Percentiles rank a stretch among this genome's conserved stretches.
Conservation (phyloP, 2,113 vertebrate species). For the Phainopepla nitens region DNA sequence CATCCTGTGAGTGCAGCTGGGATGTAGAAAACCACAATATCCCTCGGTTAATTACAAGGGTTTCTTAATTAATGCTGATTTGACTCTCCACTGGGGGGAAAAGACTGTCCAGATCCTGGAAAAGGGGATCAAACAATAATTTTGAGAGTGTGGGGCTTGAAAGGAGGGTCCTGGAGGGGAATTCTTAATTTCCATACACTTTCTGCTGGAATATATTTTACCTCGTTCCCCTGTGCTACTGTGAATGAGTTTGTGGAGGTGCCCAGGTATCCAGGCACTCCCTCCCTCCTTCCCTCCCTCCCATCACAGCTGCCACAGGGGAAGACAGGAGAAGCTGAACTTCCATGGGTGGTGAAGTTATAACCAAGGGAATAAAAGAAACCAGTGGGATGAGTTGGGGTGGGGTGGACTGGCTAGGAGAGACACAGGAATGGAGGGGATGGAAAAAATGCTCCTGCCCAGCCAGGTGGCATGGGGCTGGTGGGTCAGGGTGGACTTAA, state of each 20-base stretch:
- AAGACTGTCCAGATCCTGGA: neutral
- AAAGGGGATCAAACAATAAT: neutral
- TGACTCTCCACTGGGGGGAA: too few relatives aligned
- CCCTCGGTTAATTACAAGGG: neutral
- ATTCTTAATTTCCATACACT: neutral
- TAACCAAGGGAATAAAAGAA: neutral
- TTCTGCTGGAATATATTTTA: neutral
- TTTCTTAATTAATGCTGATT: neutral
- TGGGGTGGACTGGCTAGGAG: neutral
- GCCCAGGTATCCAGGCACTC: neutral
- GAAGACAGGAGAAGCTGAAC: neutral
- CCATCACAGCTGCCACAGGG: too few relatives aligned
- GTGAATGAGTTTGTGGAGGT: neutral
- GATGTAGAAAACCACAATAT: neutral
- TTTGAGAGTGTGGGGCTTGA: neutral
- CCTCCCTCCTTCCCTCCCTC: neutral
- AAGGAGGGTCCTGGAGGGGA: neutral
- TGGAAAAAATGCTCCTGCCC: neutral
- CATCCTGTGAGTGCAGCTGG: fast-evolving
- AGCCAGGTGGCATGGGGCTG: neutral
- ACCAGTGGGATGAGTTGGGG: fast-evolving
- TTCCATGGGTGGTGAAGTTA: neutral
- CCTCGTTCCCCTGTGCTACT: neutral
- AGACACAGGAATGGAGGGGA: neutral
- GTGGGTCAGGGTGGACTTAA: fast-evolving